phyloP scores from a whole-genome alignment of 2,888 invertebrate species.

The Tenthredo mesomela region DNA sequence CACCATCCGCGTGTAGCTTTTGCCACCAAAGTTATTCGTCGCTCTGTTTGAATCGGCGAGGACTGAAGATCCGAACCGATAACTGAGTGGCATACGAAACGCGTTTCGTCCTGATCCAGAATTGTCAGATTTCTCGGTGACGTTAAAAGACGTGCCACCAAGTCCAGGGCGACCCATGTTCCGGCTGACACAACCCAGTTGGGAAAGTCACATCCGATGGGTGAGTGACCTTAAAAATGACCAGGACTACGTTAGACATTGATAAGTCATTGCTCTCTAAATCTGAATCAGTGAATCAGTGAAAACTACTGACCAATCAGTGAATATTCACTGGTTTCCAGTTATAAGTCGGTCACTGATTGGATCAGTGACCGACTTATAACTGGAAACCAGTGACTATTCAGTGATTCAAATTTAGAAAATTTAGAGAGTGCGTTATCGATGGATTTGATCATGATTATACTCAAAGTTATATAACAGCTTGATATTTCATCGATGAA shows the following conservation, averaged over 20 bases:
- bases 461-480: not conserved
- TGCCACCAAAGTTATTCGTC: slow-evolving; percentile 67
- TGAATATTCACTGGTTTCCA: no score
- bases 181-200: slow-evolving; percentile 70
- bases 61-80: slow-evolving; percentile 62
- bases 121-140: slow-evolving; percentile 71
- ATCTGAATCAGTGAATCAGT: no score
- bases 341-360: no score
- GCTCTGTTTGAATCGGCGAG: slow-evolving; percentile 61
- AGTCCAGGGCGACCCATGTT: slow-evolving; percentile 72
- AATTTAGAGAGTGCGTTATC: no score
- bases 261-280: not conserved
- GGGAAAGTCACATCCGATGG: slow-evolving; percentile 68
- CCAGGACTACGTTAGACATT: not conserved
- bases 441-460: not conserved
- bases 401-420: no score
- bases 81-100: slow-evolving; percentile 67
- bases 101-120: slow-evolving; percentile 71
- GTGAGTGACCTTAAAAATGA: slow-evolving; percentile 65
- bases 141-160: slow-evolving; percentile 67
- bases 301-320: no score
- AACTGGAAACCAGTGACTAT: no score
- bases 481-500: not conserved
- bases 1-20: slow-evolving; percentile 72
- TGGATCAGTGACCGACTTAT: no score